Conservation (phyloP, 2,888 invertebrate species). For the Zeuzera pyrina region DNA sequence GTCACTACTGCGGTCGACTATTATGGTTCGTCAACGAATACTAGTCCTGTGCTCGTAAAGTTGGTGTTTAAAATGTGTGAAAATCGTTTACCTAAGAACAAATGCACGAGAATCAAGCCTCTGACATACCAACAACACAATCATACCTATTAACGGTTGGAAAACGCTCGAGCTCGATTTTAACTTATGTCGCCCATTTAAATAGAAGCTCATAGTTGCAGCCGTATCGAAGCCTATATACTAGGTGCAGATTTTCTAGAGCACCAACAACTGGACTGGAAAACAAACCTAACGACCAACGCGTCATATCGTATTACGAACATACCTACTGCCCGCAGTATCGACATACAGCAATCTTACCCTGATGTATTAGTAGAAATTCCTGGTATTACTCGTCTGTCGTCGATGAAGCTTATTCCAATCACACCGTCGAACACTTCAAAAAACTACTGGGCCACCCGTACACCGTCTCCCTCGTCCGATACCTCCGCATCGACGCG, state of each 20-base stretch:
- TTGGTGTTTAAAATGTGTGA: too few species aligned
- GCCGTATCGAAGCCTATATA: neutral
- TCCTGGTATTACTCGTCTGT: neutral
- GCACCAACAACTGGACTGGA: neutral
- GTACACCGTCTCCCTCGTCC: neutral
- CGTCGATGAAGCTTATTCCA: neutral
- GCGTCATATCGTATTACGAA: neutral
- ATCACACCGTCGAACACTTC: neutral
- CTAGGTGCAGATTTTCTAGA: neutral
- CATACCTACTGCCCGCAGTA: neutral
- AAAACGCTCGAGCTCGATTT: neutral
- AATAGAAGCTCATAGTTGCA: neutral
- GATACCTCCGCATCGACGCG: neutral
- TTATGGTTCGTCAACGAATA: too few species aligned
- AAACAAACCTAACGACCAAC: neutral
- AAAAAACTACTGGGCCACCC: neutral
- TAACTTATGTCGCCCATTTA: neutral
- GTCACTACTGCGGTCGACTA: slow-evolving; percentile 33
- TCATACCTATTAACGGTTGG: neutral
- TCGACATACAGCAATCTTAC: neutral
- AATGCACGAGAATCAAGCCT: too few species aligned
- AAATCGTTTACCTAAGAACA: too few species aligned
- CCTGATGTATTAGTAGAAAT: neutral
- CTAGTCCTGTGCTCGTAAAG: slow-evolving; percentile 3
- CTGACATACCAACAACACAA: neutral